Evolutionary conservation across 1,140 invertebrate genomes (phyloP), one percentile per base, ranked within the genome.

Genomic region (Drosophila lacertosa): DNA sequence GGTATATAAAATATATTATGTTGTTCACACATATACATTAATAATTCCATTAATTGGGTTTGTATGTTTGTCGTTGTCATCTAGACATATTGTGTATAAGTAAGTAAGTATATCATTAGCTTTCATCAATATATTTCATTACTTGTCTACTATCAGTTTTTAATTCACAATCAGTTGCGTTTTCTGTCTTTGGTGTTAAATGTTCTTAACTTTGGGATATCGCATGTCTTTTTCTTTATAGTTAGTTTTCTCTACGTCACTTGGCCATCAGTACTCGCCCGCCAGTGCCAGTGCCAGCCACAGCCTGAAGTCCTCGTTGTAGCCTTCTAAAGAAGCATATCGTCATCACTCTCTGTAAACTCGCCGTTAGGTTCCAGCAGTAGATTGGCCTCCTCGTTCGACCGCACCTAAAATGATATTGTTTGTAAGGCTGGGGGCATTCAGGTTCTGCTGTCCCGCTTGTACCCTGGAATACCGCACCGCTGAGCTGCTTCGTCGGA

Each of bases 271-370:
- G 63, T 78, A 16, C 58, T 16, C 33, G 22, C 18, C 58, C n/a
- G n/a, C n/a, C n/a, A n/a, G n/a, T n/a, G n/a, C n/a, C n/a, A n/a
- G n/a, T n/a, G n/a, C n/a, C n/a, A n/a, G n/a, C n/a, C n/a, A 67
- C 55, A 47, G 51, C 59, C 65, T 62, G 29, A 45, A 7, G 42
- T 32, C 1, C 10, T 6, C 20, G 29, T 10, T 35, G 35, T 50
- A n/a, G 7, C 33, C 64, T 40, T 66, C 63, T 91, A 91, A 47
- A 91, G 80, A 50, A 91, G 62, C 78, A 91, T 88, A 60, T 91
- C 90, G 55, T 91, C 90, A 50, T 91, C 90, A 48, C 84, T 90
- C 10, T 91, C 90, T 0, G 81, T 91, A 26, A 91, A 91, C 69
- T 90, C 80, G 11, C 88, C 90, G 50, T 90, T 90, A 16, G 89